These are phyloP conservation scores for Oreochromis aureus DNA, from an alignment of 2,113 vertebrate species.

Conservation along the genomic window DNA sequence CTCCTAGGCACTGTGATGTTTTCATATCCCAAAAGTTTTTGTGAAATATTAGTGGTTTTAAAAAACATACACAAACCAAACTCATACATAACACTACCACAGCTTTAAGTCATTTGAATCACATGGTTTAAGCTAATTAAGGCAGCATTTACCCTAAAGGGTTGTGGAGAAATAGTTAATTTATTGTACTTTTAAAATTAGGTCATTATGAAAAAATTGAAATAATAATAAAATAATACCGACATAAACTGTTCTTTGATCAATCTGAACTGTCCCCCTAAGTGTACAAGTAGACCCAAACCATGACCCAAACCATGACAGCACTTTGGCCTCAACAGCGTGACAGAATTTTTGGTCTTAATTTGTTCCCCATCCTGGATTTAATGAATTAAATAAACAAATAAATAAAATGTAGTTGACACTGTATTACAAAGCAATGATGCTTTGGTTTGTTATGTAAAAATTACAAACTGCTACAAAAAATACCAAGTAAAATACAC, in stretches of 20 bases:
- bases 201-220: not conserved
- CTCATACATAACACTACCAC: not conserved
- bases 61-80: not conserved
- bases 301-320: accelerated
- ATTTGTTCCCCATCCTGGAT: not conserved
- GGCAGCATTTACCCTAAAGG: not conserved
- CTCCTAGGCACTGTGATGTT: not conserved
- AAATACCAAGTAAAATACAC: not conserved
- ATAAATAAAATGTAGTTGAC: not conserved
- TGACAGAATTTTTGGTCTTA: not conserved
- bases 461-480: not conserved
- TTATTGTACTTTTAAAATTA: not conserved
- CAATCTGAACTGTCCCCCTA: accelerated
- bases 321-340: not conserved
- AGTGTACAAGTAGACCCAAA: not conserved
- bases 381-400: not conserved
- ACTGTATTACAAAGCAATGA: not conserved
- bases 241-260: not conserved
- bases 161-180: not conserved
- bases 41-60: not conserved
- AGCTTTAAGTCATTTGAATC: not conserved
- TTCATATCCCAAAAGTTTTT: not conserved
- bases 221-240: not conserved
- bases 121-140: not conserved
- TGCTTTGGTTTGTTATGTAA: not conserved